Evolutionary conservation across 64 coral and sea anemone species (phyloP).

Genomic region (Pachyseris speciosa): DNA sequence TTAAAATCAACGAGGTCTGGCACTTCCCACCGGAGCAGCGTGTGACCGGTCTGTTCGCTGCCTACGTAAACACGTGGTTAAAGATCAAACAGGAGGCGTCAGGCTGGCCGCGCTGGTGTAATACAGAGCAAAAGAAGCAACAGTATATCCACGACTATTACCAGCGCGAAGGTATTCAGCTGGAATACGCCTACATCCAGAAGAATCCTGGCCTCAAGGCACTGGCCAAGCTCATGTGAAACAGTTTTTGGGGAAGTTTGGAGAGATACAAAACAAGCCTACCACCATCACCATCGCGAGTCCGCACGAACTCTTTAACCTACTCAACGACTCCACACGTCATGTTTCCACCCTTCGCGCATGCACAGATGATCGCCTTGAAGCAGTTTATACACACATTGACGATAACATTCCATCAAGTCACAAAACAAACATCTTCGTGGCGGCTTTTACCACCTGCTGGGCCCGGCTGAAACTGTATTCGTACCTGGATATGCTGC

Average conservation of each 20-base stretch:
- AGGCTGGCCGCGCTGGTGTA: neutral
- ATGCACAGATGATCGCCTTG: neutral
- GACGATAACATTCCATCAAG: neutral
- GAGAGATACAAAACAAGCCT: neutral
- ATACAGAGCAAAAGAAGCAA: neutral
- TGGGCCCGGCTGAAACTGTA: constrained; percentile 18
- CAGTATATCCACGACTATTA: neutral
- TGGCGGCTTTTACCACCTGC: constrained; percentile 22
- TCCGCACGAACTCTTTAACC: neutral
- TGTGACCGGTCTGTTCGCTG: neutral
- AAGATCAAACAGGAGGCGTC: constrained; percentile 9
- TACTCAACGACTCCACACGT: neutral
- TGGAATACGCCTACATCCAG: neutral
- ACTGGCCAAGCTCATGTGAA: neutral
- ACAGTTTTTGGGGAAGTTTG: constrained; percentile 43
- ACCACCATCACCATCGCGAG: neutral
- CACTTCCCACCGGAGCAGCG: neutral
- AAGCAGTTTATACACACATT: neutral
- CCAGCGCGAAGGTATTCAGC: neutral
- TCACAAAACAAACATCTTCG: neutral
- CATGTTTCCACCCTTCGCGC: neutral
- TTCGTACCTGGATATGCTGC: neutral
- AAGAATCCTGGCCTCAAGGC: neutral
- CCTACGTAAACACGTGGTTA: neutral
- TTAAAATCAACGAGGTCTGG: neutral